Evolutionary conservation across 2,888 invertebrate species (phyloP), one percentile per base, ranked within the genome.

Genomic region (Trichacis sp.): DNA sequence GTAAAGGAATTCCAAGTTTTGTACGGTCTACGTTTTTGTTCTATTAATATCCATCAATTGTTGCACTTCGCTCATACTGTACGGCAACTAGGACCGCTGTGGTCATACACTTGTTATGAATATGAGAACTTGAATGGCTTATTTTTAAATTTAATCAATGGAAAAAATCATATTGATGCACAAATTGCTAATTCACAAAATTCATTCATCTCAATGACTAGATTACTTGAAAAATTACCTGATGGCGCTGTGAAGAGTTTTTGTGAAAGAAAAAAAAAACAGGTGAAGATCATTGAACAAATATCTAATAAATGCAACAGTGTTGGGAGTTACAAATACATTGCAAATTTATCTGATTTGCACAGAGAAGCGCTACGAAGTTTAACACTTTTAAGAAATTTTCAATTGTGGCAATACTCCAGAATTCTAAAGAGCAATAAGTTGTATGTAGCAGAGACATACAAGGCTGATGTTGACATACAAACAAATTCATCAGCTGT

Each of bases 271-370:
- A 45, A 11, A 12, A 55, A 52, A 50, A 51, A 50, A 46, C 57
- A 59, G 45, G 60, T 68, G 3, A 54, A 60, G 54, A 57, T 64
- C 11, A 50, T 54, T 18, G 64, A 64, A 30, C n/a, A 6, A 30
- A 17, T 60, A 0, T 1, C 12, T 8, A 3, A 50, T 1, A 14
- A 58, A 43, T 29, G 52, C 14, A 59, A 59, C 20, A 68, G 61
- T 57, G 68, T 69, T 42, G 66, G 64, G n/a, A n/a, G n/a, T n/a
- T n/a, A n/a, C n/a, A n/a, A n/a, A 18, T 11, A 52, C 9, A 55
- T 24, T 49, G 0, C 33, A 2, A 3, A 33, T 12, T 52, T 45
- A 19, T 20, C 40, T 12, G 12, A 40, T 12, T 5, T 19, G n/a
- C 17, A 53, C 11, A 9, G 15, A 1, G 9, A 24, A 24, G 6